Conservation (phyloP, 2,888 invertebrate genomes). For the Achlya flavicornis region DNA sequence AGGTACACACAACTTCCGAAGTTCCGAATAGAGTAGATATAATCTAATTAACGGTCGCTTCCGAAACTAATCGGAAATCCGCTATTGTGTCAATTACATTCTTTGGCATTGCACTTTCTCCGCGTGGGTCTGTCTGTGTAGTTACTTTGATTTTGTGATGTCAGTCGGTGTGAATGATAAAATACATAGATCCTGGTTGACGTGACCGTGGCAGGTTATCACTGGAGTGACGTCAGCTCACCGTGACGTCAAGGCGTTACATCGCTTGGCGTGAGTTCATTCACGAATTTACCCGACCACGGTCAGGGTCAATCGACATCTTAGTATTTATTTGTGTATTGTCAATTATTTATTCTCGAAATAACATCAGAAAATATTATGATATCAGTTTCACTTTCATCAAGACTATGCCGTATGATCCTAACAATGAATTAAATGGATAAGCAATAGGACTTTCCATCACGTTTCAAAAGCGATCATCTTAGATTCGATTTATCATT, state of each 20-base stretch:
- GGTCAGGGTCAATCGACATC: constrained; percentile 53
- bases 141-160: constrained; percentile 22
- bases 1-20: not conserved
- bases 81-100: not conserved
- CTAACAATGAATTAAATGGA: not conserved
- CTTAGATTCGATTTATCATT: not conserved
- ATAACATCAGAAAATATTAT: no score
- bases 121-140: not conserved
- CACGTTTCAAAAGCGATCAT: not conserved
- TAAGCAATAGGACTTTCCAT: not conserved
- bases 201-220: constrained; percentile 46
- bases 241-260: constrained; percentile 60
- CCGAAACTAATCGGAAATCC: constrained; percentile 8
- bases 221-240: constrained; percentile 56
- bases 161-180: constrained; percentile 28
- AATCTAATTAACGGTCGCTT: not conserved
- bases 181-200: constrained; percentile 43
- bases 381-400: no score
- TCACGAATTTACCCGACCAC: constrained; percentile 70
- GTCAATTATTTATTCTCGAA: not conserved
- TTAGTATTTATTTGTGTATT: constrained; percentile 10
- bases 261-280: constrained; percentile 68
- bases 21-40: not conserved
- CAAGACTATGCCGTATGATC: no score
- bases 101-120: not conserved